Evolutionary conservation across 2,888 invertebrate species (phyloP).

Genomic region (Sturmia bella): DNA sequence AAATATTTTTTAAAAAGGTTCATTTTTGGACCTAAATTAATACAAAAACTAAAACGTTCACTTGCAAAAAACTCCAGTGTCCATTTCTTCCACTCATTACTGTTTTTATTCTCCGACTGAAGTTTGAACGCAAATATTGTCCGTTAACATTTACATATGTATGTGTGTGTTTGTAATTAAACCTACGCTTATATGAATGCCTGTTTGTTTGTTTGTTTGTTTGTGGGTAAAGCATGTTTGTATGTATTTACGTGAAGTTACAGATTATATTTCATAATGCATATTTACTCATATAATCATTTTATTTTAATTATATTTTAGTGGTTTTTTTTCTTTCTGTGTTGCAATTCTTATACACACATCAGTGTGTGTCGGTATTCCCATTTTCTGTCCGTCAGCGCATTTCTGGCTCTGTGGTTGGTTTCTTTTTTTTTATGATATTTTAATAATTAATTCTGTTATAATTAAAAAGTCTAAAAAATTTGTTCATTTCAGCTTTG

Average conservation of each 20-base stretch:
- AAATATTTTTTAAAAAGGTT: too few species aligned
- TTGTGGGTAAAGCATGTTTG: neutral
- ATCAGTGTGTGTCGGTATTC: constrained; percentile 1
- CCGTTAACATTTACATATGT: constrained; percentile 12
- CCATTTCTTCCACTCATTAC: too few species aligned
- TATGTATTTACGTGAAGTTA: neutral
- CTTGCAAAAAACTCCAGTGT: too few species aligned
- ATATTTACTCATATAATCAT: neutral
- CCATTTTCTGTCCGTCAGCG: too few species aligned
- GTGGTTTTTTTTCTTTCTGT: constrained; percentile 6
- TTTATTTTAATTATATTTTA: constrained; percentile 8
- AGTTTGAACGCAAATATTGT: constrained; percentile 8
- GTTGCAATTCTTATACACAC: constrained; percentile 1
- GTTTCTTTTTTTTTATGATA: constrained; percentile 15
- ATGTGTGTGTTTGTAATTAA: neutral
- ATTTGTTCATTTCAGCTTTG: constrained; percentile 66
- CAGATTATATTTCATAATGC: neutral
- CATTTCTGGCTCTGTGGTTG: neutral
- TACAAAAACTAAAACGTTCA: too few species aligned
- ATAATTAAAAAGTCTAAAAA: constrained; percentile 63
- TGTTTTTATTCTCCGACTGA: neutral
- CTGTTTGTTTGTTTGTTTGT: neutral
- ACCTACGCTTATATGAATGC: constrained; percentile 1
- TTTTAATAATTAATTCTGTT: constrained; percentile 34
- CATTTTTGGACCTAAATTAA: too few species aligned